Base-by-base conservation (phyloP, 1,140 invertebrate species). In the Bombyx mandarina region DNA sequence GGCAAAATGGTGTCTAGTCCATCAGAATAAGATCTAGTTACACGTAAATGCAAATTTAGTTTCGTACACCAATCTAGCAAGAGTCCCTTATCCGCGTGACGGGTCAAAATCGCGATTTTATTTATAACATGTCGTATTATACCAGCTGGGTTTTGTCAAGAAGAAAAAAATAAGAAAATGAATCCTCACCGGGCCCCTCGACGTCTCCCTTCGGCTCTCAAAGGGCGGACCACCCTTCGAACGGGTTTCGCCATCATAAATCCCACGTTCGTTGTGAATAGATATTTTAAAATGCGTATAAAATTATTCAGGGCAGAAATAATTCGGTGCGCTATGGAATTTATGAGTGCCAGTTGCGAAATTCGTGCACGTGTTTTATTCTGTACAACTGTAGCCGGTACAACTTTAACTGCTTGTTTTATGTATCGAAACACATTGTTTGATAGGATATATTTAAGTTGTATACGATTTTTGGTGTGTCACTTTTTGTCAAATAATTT, bases 221-320 rank as follows among this genome's bases (percentile, higher is more conserved):
- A 61, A 69, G 60, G 26, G 26, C 26, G 65, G 75, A 77, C 72
- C 78, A 82, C 82, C 82, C 82, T 63, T 81, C 73, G 77, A 86
- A 86, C 83, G 82, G 83, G 83, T 86, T 87, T 73, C 76, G 69
- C 66, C 62, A 60, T 73, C 73, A 78, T 87, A 87, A 87, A 85
- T 87, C 83, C 81, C 83, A 87, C 84, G 82, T 84, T 81, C 68
- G 53, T 72, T 79, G 26, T 79, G 74, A 81, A 86, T 81, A 82
- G 79, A 81, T 73, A 77, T 84, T 85, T 87, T 85, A 82, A 86
- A 87, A 87, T 73, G 82, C 81, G 84, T 87, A 87, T 85, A 82
- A 84, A 85, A 84, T 87, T 82, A 85, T 87, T 79, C 79, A 79
- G 79, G 74, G 84, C 79, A 86, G 74, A 81, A 80, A 81, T 86